A percentile compares a stretch with the other conserved stretches of the same genome.
These are phyloP conservation scores for Cyrtorhinus lividipennis DNA, from an alignment of 1,140 invertebrate genomes.

Conservation along the genomic window DNA sequence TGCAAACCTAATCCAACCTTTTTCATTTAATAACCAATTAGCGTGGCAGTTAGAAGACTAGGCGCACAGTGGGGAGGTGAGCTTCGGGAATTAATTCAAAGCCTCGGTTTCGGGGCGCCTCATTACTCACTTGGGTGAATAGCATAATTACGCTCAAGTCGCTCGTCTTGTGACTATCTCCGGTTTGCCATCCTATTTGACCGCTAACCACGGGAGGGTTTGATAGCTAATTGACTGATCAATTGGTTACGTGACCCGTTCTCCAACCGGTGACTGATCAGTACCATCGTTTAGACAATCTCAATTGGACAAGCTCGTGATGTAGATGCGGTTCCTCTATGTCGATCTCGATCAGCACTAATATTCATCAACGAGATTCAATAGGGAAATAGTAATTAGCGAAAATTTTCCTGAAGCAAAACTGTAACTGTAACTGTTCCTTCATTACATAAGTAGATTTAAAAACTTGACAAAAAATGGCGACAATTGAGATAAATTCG, in stretches of 20 bases:
- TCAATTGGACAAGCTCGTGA: no score
- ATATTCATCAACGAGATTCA: not conserved
- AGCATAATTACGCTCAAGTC: conserved; percentile 9
- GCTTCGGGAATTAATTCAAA: conserved; percentile 6
- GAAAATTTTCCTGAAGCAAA: not conserved
- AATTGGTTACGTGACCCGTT: not conserved
- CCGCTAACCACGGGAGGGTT: not conserved
- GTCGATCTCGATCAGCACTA: not conserved
- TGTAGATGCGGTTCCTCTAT: not conserved
- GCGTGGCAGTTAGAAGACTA: conserved; percentile 9
- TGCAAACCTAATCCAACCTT: conserved; percentile 16
- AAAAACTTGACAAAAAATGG: no score
- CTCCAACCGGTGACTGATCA: not conserved
- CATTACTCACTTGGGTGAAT: conserved; percentile 10
- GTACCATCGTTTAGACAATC: no score
- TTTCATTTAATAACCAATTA: conserved; percentile 16
- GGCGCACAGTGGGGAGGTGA: not conserved
- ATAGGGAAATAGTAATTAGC: not conserved
- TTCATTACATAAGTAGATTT: no score
- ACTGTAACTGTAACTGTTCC: no score
- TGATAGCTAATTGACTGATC: not conserved
- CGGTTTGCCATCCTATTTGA: not conserved
- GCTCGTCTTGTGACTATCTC: not conserved
- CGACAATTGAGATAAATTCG: no score
- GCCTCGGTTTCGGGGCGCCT: not conserved